Conservation (phyloP, 2,797 vertebrate species). For the Eupleurogrammus muticus region DNA sequence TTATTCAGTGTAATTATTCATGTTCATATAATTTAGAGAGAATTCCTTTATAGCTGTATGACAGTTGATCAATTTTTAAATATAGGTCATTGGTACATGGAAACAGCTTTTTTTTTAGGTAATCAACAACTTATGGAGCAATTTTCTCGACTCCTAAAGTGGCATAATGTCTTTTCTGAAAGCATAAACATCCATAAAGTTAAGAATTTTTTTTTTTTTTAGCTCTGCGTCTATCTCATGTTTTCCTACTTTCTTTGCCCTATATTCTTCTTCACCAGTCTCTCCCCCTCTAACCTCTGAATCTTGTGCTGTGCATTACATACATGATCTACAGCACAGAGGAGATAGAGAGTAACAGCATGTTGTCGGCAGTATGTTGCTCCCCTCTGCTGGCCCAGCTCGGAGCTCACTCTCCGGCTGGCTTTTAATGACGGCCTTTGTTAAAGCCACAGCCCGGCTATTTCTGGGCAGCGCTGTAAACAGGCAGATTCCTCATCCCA, state of each 20-base stretch:
- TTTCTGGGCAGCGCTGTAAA: constrained; percentile 83
- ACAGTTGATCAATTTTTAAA: not conserved
- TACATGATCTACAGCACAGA: not conserved
- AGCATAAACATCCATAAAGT: not conserved
- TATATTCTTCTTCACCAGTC: not conserved
- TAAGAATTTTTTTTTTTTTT: not conserved
- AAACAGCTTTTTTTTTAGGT: not conserved
- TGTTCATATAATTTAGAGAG: not conserved
- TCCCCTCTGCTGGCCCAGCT: constrained; percentile 64
- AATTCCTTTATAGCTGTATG: not conserved
- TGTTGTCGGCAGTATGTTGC: constrained; percentile 43
- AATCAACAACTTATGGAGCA: not conserved
- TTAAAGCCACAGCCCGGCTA: constrained; percentile 84
- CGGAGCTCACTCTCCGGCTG: constrained; percentile 58
- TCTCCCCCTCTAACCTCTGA: not conserved
- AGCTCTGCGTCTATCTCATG: not conserved
- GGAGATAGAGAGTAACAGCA: not conserved
- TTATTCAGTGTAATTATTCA: not conserved
- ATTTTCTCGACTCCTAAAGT: not conserved
- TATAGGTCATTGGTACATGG: too few relatives aligned
- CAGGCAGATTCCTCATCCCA: constrained; percentile 81
- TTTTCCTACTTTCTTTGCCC: not conserved
- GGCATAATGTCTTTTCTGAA: not conserved
- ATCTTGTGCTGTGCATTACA: not conserved
- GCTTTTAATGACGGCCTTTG: constrained; percentile 83